Conservation (phyloP, 2,113 vertebrate genomes). For the Corydoras sp. region DNA sequence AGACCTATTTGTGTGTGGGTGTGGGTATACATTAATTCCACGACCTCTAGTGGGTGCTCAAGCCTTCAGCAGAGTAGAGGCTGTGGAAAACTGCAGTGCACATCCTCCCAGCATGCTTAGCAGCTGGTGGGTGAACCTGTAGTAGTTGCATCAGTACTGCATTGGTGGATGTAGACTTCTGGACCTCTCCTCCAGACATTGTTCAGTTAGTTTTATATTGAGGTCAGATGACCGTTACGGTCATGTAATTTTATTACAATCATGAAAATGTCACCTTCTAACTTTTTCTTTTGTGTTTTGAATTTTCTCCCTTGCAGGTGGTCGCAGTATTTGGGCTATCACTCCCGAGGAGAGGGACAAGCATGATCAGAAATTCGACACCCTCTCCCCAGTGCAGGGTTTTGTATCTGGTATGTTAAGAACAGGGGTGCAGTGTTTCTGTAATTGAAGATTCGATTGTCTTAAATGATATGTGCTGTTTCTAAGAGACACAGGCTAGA, state of each 20-base stretch:
- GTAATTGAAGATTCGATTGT: neutral
- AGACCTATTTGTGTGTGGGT: slow-evolving; percentile 23
- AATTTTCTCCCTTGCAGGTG: slow-evolving; percentile 59
- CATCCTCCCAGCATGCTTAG: too few relatives aligned
- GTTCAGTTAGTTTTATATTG: too few relatives aligned
- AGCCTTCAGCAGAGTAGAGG: too few relatives aligned
- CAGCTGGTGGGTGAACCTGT: too few relatives aligned
- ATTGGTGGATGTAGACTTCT: too few relatives aligned
- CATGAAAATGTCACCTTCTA: too few relatives aligned
- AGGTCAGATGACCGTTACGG: too few relatives aligned
- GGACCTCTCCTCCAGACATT: too few relatives aligned
- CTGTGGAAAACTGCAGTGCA: too few relatives aligned
- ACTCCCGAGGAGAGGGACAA: slow-evolving; percentile 88
- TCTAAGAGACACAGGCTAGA: neutral
- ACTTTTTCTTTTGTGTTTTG: neutral
- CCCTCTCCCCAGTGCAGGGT: slow-evolving; percentile 77
- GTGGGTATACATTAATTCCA: neutral
- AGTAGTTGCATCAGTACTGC: too few relatives aligned
- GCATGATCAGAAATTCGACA: slow-evolving; percentile 93
- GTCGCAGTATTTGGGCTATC: slow-evolving; percentile 86
- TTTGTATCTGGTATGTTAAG: slow-evolving; percentile 80
- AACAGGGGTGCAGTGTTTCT: neutral
- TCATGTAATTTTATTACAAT: too few relatives aligned
- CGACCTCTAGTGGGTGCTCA: too few relatives aligned
- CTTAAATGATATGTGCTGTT: neutral